Evolutionary conservation across 2,113 vertebrate species (phyloP), one percentile per base, ranked within the genome.

Genomic region (Indicator indicator): DNA sequence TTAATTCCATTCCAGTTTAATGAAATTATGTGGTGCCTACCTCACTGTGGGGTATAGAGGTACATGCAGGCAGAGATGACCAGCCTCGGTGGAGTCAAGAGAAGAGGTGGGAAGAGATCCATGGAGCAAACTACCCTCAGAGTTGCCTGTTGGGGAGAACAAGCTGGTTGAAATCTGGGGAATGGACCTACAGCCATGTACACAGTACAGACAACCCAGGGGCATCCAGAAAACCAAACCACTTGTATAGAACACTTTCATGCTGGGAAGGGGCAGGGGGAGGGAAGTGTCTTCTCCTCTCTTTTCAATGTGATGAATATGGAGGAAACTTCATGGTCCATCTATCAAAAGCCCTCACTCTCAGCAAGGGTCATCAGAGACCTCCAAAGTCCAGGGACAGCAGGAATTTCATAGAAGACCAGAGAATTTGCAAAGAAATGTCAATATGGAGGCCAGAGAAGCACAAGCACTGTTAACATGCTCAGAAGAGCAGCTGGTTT

Each of bases 1-100:
- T 91, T 40, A 90, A 81, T 19, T 7, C 19, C 33, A 17, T 8
- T 5, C 8, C n/a, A 46, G 18, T 83, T 80, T 19, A 30, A 20
- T 74, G 60, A 86, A 88, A 81, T 59, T 27, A 77, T 1, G 15
- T 0, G 0, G 56, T 32, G 9, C 44, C 12, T 71, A 0, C 52
- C 52, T 78, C 6, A 1, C 26, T 4, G 42, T 67, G 4, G 1
- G 2, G 38, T 54, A 36, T 0, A 38, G 54, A 86, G 26, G 7
- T 19, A 23, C 27, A 4, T 3, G 75, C 83, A 42, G 69, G 56
- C 52, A 65, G 59, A 67, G 20, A 44, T 24, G 40, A 46, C 5
- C 23, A 67, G 1, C 12, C 21, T 56, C 18, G 16, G 24, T 36
- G 54, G 54, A 68, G 48, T 26, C 8, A 50, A 70, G 42, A 70